Base-by-base conservation (phyloP, 2,888 invertebrate species). In the Drosophila kambysellisi region DNA sequence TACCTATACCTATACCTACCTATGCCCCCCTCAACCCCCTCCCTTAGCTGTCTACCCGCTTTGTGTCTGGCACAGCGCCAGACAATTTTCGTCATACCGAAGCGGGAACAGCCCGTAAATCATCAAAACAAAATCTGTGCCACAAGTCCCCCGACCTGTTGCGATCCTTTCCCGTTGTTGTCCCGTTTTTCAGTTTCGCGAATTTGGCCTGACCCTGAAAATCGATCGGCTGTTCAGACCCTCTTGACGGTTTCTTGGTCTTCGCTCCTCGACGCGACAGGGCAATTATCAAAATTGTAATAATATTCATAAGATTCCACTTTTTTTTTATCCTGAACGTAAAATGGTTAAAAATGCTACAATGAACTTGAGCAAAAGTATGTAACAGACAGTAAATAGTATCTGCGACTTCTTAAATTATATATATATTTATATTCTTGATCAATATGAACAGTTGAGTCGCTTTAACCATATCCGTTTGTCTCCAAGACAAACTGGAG, bases 211-310 rank as follows among this genome's bases (percentile, higher is more conserved):
- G 83, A 78, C 79, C 88, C 80, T 77, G 59, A 63, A 70, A 70
- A 68, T 75, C 68, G 83, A 70, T 60, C 73, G 70, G 25, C 46
- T 15, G 46, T 15, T n/a, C 25, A 29, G 17, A 29, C 33, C 56
- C 35, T 56, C 62, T 51, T 64, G 58, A 57, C 69, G 62, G 57
- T 65, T 82, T 61, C 57, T 41, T 30, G 11, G 37, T 35, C 9
- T 51, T 11, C 58, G 85, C 53, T 60, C 63, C 43, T 58, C 62
- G 67, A 54, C 62, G 75, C 83, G 76, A 74, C 78, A 62, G 43
- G 76, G 75, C 91, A 92, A 92, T 92, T 92, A 92, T 92, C 91
- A 88, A 92, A 92, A 92, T 92, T 92, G 91, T 92, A 91, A 85
- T 83, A 81, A 85, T 86, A 81, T 79, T 80, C 80, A 79, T 70